Evolutionary conservation across 2,888 invertebrate species (phyloP), one percentile per base, ranked within the genome.

Genomic region (Eudasyphora cyanicolor): DNA sequence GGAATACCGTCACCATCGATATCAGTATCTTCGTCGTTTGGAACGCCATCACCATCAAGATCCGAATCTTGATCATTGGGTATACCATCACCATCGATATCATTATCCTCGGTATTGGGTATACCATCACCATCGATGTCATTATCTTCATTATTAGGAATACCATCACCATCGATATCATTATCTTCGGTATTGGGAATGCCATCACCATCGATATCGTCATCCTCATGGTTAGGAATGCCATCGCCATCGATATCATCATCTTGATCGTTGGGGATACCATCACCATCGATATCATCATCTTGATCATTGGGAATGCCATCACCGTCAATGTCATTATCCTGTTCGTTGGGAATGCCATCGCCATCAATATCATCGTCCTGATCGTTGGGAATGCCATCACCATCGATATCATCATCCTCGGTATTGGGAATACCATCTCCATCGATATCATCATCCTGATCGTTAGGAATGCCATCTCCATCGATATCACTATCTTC

Each of bases 21-120:
- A 49, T 87, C 87, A 6, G 76, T 49, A 21, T 86, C 86, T 19
- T 88, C 86, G n/a, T 85, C 60, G 69, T 84, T 92, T 88, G 62
- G 92, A 92, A 86, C 85, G 17, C 87, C 87, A 88, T 93, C 93
- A 67, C 92, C 91, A 83, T 93, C 86, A n/a, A 87, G 86, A 10
- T 87, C 86, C 24, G 70, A 69, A 92, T 84, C 87, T 19, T 93
- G 93, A 86, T 93, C 76, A 78, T 87, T 87, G 6, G 86, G 85
- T 32, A 86, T 83, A 17, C 87, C 87, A 88, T 93, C 93, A 57
- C 92, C 91, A 81, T 93, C 86, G 12, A 87, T 86, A 24, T 87
- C 87, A 76, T 87, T 82, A 24, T 87, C 86, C 12, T 86, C 93
- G 87, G 93, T 67, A 76, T 87, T 86, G 8, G 85, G 82, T 21